Evolutionary conservation across 1,140 invertebrate genomes (phyloP), one percentile per base, ranked within the genome.

Genomic region (Proales similis): DNA sequence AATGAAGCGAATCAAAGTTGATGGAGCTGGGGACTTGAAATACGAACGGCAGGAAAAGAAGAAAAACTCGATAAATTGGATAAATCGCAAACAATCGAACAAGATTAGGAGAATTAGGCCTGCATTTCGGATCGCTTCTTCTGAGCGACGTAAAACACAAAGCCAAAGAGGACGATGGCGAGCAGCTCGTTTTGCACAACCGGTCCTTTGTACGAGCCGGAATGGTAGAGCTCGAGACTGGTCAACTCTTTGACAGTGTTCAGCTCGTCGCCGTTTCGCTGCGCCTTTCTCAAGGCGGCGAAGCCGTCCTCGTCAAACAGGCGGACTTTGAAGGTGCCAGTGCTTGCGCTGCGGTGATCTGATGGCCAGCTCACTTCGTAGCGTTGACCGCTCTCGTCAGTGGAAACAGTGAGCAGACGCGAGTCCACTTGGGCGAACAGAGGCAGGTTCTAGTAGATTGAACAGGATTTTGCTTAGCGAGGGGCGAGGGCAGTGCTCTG

Each of bases 281-380:
- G 51, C 39, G 51, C 51, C 32, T 57, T 57, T 43, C 22, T 57
- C 29, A 32, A 57, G 30, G 51, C 20, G 45, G 14, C 36, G 11
- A 20, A 57, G 11, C 36, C 27, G 39, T 57, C 51, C 32, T 57
- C 51, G 20, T 57, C 51, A 26, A 42, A 57, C 19, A 57, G 29
- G 29, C 36, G 39, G 12, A 57, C 33, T 2, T 19, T 57, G 11
- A 57, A 29, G 27, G 39, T 22, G 32, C 51, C 51, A 29, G 51
- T 42, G 19, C 36, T 19, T 42, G 51, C 51, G 27, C 45, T 57
- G 11, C 45, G 27, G 4, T 30, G 19, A 0, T 36, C 26, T 20
- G 39, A 22, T 7, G 51, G 30, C 51, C 51, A 57, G 32, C 51
- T 57, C 6, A 57, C 30, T 57, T 57, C 51, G 32, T 57, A 42